Base-by-base conservation (phyloP, 2,888 invertebrate species). In the Acholoe squamosa region DNA sequence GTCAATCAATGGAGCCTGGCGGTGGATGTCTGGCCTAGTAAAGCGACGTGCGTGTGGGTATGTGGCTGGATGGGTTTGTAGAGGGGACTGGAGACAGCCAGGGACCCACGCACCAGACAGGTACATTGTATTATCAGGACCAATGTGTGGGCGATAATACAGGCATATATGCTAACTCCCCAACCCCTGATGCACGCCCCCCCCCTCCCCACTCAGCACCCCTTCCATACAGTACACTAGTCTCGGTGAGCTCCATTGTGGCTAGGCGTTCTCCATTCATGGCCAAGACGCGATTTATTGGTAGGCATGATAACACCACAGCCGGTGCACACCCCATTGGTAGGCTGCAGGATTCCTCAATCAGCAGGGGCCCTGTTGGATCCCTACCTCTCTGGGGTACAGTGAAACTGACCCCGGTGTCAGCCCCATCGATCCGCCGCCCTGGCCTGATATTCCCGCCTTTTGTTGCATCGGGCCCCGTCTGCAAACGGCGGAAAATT, bases 401-500 rank as follows among this genome's bases (percentile, higher is more conserved):
- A 0, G 71, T 71, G 71, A 71, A 71, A 71, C 28, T 71, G 71
- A 71, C 71, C 71, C 71, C 71, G 31, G 28, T 71, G 71, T 71
- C 31, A 71, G 71, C 28, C 22, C 25, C 71, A 71, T 71, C 71
- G 71, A 71, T 71, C 71, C 28, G 14, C 14, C 71, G 3, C 0
- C 71, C 71, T n/a, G 71, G 5, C 71, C 71, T n/a, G 61, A 61
- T 61, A 61, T n/a, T 61, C 84, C 43, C 19, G n/a, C 51, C 84
- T 43, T 84, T 84, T 84, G 84, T 84, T 84, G 84, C 84, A 10
- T 25, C 84, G 22, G 77, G 34, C 19, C 51, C 43, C 51, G 43
- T 51, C 43, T 19, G 84, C 84, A 84, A 84, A 84, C 43, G 51
- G 84, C 84, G 84, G 84, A 84, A 84, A 84, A 84, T 84, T 84